These are phyloP conservation scores for Catalaphyllia jardinei DNA, from an alignment of 64 coral and sea anemone genomes.

Conservation along the genomic window DNA sequence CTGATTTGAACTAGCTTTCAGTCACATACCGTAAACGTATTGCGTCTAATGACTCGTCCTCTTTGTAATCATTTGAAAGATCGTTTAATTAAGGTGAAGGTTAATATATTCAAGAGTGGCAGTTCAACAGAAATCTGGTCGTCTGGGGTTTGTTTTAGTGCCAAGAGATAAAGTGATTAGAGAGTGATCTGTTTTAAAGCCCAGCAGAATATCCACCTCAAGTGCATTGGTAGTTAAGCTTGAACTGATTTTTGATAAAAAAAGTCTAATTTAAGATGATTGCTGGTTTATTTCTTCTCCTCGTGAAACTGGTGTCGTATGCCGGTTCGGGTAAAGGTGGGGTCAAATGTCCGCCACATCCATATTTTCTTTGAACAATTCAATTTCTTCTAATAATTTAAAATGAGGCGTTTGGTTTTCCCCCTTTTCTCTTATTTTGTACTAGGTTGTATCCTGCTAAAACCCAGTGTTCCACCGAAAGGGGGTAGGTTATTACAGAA, in stretches of 20 bases:
- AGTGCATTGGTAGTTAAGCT: neutral
- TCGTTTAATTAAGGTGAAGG: neutral
- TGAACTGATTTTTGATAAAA: slow-evolving; percentile 26
- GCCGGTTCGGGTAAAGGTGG: slow-evolving; percentile 24
- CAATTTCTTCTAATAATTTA: no score
- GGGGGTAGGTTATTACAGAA: slow-evolving; percentile 3
- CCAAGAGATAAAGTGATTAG: neutral
- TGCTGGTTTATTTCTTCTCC: slow-evolving; percentile 23
- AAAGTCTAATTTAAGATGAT: slow-evolving; percentile 14
- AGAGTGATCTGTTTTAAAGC: slow-evolving; percentile 35
- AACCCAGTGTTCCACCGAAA: slow-evolving; percentile 38
- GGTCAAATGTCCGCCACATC: slow-evolving; percentile 48
- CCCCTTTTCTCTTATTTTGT: no score
- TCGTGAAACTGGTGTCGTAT: neutral
- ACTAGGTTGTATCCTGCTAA: slow-evolving; percentile 37
- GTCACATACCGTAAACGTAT: slow-evolving; percentile 4
- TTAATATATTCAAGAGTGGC: neutral
- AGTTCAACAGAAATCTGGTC: slow-evolving; percentile 22
- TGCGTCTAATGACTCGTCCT: no score
- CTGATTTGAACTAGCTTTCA: slow-evolving; percentile 35
- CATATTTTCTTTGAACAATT: slow-evolving; percentile 19
- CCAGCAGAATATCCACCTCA: slow-evolving; percentile 19
- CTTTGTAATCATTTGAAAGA: neutral
- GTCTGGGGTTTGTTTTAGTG: neutral
- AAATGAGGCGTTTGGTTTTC: slow-evolving; percentile 5